Percentiles rank a stretch among this genome's conserved stretches.
Evolutionary conservation across 2,797 vertebrate species (phyloP).

Genomic region (Acrossocheilus wenchowensis): DNA sequence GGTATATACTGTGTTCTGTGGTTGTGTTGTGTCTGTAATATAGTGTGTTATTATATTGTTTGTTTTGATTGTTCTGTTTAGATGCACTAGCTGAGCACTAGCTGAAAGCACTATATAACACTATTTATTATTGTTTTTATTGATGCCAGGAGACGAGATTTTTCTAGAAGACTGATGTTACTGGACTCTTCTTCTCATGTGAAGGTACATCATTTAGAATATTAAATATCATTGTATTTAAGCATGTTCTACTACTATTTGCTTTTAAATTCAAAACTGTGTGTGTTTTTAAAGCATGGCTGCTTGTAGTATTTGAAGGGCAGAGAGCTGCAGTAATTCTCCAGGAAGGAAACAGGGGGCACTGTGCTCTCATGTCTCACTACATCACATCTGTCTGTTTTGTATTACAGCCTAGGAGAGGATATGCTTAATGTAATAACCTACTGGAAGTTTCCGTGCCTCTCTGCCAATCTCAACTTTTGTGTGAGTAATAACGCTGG

Average conservation of each 20-base stretch:
- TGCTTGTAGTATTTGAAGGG: constrained; percentile 15
- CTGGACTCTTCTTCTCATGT: background rate
- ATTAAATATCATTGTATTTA: background rate
- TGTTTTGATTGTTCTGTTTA: background rate
- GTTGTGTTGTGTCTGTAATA: background rate
- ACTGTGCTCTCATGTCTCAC: constrained; percentile 66
- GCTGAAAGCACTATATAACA: background rate
- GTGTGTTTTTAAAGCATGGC: constrained; percentile 4
- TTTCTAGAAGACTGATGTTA: background rate
- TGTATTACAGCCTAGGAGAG: constrained; percentile 46
- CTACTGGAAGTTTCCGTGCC: constrained; percentile 45
- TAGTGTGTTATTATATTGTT: background rate
- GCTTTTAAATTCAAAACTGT: background rate
- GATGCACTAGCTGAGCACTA: background rate
- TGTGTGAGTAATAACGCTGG: constrained; percentile 51
- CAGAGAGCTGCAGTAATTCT: constrained; percentile 45
- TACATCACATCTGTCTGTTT: constrained; percentile 23
- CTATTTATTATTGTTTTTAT: background rate
- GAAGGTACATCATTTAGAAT: background rate
- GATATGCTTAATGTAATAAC: constrained; percentile 52
- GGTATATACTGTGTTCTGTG: background rate
- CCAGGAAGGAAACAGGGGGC: constrained; percentile 63
- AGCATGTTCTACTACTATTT: background rate
- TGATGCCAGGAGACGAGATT: background rate
- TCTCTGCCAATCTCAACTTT: constrained; percentile 51